Evolutionary conservation across 2,888 invertebrate species (phyloP).

Genomic region (Apocheima hispidaria): DNA sequence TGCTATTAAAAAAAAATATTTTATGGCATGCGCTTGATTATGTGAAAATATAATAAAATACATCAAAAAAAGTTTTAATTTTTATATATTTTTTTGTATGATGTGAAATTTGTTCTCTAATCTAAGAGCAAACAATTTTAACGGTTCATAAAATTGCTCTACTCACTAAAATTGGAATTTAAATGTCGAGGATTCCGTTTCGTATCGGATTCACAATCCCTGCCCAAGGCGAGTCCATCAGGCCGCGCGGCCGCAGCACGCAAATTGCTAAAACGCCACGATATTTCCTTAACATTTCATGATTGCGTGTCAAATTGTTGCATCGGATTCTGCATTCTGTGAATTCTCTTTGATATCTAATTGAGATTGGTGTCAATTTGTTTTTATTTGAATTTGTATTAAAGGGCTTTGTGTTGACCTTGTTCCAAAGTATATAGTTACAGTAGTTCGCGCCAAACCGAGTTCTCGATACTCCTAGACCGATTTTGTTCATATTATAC

Average conservation of each 20-base stretch:
- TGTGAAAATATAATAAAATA: too few species aligned
- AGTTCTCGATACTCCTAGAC: too few species aligned
- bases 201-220: slow-evolving; percentile 55
- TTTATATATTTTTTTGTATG: too few species aligned
- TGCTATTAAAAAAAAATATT: too few species aligned
- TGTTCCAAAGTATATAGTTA: too few species aligned
- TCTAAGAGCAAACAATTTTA: not conserved
- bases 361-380: slow-evolving; percentile 34
- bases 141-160: slow-evolving; percentile 17
- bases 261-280: slow-evolving; percentile 61
- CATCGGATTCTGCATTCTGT: slow-evolving; percentile 54
- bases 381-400: slow-evolving; percentile 26
- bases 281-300: slow-evolving; percentile 59
- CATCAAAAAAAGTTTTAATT: too few species aligned
- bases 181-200: slow-evolving; percentile 34
- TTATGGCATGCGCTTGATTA: too few species aligned
- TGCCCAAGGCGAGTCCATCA: slow-evolving; percentile 61
- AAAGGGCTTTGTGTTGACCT: not conserved
- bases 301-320: slow-evolving; percentile 69
- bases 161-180: slow-evolving; percentile 24
- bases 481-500: too few species aligned
- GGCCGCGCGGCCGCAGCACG: slow-evolving; percentile 46
- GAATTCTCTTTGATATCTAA: slow-evolving; percentile 45
- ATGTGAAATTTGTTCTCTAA: too few species aligned
- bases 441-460: too few species aligned